These are phyloP conservation scores for Eupristina koningsbergeri DNA, from an alignment of 1,140 invertebrate genomes.

Conservation along the genomic window DNA sequence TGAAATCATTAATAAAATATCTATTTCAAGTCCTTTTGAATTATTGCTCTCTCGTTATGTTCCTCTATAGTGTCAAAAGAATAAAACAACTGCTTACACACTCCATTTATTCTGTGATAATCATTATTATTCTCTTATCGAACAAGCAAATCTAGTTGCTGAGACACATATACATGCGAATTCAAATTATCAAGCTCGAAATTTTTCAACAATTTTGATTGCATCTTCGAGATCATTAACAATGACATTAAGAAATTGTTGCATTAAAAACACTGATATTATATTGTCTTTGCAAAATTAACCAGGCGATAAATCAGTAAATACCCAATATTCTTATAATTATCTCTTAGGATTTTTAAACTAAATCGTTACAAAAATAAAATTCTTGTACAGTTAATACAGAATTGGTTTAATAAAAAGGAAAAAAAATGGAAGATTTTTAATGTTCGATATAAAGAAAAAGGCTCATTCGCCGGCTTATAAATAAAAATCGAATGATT, in stretches of 20 bases:
- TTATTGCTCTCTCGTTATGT: not conserved
- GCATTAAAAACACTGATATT: no score
- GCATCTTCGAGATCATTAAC: not conserved
- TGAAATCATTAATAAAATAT: conserved; percentile 39
- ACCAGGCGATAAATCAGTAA: no score
- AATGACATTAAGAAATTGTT: not conserved
- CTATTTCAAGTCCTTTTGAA: conserved; percentile 20
- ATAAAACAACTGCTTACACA: not conserved
- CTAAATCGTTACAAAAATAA: no score
- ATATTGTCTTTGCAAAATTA: no score
- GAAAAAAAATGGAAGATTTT: not conserved
- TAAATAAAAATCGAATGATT: conserved; percentile 6
- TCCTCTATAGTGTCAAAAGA: not conserved
- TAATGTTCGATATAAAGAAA: not conserved
- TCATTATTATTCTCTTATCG: conserved; percentile 21
- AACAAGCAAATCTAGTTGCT: not conserved
- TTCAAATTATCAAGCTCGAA: no score
- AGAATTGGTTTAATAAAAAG: no score
- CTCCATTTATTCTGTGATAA: conserved; percentile 21
- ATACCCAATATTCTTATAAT: no score
- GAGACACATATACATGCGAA: not conserved
- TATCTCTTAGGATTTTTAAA: no score
- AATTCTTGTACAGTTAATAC: no score
- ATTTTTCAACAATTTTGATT: not conserved
- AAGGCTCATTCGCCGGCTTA: not conserved